phyloP scores from a whole-genome alignment of 1,140 invertebrate genomes.

The Drosophila insularis region DNA sequence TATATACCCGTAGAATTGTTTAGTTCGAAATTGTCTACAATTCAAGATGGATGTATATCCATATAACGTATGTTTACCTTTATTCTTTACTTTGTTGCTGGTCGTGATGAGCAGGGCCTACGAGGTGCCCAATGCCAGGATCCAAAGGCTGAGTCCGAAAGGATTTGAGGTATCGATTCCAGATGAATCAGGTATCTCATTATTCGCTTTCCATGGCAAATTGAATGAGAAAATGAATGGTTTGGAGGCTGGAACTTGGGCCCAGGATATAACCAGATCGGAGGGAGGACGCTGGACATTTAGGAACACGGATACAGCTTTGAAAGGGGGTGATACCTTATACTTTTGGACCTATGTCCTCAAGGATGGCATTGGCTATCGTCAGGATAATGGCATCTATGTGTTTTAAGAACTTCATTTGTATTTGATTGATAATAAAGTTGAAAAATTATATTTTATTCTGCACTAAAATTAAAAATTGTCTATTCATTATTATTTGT shows the following conservation, averaged over 20 bases:
- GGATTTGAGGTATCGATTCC: conserved; percentile 86
- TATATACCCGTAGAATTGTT: neutral
- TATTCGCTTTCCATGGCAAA: conserved; percentile 90
- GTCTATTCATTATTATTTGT: too few species aligned
- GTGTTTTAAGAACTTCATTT: conserved; percentile 41
- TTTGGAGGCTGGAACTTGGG: conserved; percentile 88
- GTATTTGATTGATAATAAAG: too few species aligned
- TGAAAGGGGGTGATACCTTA: conserved; percentile 87
- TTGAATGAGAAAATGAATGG: conserved; percentile 89
- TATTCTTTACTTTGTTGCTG: conserved; percentile 25
- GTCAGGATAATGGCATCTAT: conserved; percentile 85
- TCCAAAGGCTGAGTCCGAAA: conserved; percentile 85
- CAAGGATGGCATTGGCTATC: conserved; percentile 85
- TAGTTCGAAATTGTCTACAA: neutral
- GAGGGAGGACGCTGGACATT: conserved; percentile 88
- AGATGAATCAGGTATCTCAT: conserved; percentile 86
- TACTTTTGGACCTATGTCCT: conserved; percentile 90
- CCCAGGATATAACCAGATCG: conserved; percentile 85
- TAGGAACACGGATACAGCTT: conserved; percentile 84
- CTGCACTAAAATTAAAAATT: too few species aligned
- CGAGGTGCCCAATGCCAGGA: conserved; percentile 83
- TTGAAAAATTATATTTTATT: too few species aligned
- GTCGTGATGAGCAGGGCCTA: conserved; percentile 24
- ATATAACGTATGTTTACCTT: too few species aligned
- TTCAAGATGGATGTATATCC: conserved; percentile 10